Base-by-base conservation (phyloP, 2,888 invertebrate species). In the Balanococcus diminutus region DNA sequence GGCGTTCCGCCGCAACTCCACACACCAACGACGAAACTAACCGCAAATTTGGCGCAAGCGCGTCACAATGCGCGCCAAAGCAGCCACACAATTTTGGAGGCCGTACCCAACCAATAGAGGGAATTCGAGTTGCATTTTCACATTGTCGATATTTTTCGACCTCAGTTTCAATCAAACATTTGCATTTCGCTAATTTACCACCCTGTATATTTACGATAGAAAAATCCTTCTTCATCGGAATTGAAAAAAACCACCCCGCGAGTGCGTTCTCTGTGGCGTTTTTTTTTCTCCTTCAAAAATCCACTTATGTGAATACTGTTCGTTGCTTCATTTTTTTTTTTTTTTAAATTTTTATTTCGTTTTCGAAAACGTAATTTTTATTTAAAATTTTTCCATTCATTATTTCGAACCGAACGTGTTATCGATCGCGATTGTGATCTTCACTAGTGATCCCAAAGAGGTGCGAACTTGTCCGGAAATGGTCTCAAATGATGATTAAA, bases 21-120 rank as follows among this genome's bases (percentile, higher is more conserved):
- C 51, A 51, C 19, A 39, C 61, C 36, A 75, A 75, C 84, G 46
- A 31, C 75, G 46, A 36, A 22, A 36, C 36, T n/a, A 72, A 84
- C 84, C 84, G 72, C 75, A 75, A 75, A 84, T 84, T 84, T 25
- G 42, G 79, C 75, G 72, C 84, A 84, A 31, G 84, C 84, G 84
- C 84, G 19, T 14, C 8, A 79, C 72, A 28, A 75, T 75, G 84
- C 36, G 84, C 72, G 84, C 84, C 84, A 84, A 84, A 42, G 79
- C 79, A 75, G 84, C 84, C 84, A 84, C 84, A 75, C 84, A 84
- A 84, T 28, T 84, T 84, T 84, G 84, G 84, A 84, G 84, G 84
- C 84, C 75, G 84, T 84, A 84, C 84, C 84, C 84, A 46, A 75
- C 46, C 79, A 84, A 75, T 84, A 31, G 75, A 22, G 39, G 79